phyloP scores from a whole-genome alignment of 1,140 invertebrate genomes.

The Carcinoscorpius rotundicauda region DNA sequence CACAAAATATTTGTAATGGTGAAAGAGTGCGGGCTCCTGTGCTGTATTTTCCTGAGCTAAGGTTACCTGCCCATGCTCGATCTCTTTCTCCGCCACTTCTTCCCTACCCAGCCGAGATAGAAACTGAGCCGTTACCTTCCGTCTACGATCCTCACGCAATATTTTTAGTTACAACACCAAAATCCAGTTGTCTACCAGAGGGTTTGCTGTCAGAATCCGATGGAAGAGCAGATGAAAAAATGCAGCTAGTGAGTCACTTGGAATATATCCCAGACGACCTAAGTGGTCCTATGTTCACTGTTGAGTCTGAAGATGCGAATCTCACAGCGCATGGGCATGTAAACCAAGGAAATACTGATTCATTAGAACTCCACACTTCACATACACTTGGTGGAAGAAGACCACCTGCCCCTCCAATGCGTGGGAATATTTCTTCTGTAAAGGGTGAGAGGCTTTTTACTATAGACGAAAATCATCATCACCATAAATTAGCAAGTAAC shows the following conservation, averaged over 20 bases:
- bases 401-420: conserved; percentile 8
- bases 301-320: conserved; percentile 12
- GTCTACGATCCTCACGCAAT: conserved; percentile 11
- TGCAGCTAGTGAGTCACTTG: background rate
- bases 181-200: conserved; percentile 9
- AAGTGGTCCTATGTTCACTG: conserved; percentile 12
- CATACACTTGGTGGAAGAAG: conserved; percentile 4
- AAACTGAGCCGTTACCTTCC: background rate
- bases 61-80: background rate
- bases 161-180: background rate
- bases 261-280: background rate
- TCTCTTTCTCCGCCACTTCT: conserved; percentile 13
- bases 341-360: conserved; percentile 13
- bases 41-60: conserved; percentile 1
- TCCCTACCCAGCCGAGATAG: conserved; percentile 4
- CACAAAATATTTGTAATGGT: conserved; percentile 13
- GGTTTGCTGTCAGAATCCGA: conserved; percentile 9
- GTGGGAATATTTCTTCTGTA: conserved; percentile 19
- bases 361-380: conserved; percentile 4
- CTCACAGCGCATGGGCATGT: conserved; percentile 8
- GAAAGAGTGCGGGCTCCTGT: conserved; percentile 1
- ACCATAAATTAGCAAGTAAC: background rate
- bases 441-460: conserved; percentile 20
- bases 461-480: conserved; percentile 14
- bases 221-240: conserved; percentile 6